phyloP scores from a whole-genome alignment of 1,140 invertebrate species.

The Lucilia sericata region DNA sequence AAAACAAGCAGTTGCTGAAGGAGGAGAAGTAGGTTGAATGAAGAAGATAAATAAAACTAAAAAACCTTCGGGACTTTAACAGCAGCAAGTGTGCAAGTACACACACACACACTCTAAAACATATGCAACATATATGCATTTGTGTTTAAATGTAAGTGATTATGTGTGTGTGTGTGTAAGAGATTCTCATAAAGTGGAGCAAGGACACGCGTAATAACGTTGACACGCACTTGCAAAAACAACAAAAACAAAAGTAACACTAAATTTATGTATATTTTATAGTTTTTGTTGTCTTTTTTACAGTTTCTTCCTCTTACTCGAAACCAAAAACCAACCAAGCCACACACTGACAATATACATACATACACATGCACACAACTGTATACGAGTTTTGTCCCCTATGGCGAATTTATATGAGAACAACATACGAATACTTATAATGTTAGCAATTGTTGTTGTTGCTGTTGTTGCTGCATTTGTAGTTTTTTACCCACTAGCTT shows the following conservation, averaged over 20 bases:
- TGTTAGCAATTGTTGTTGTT: background rate
- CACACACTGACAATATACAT: background rate
- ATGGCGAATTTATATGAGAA: background rate
- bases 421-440: too few relatives aligned
- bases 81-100: too few relatives aligned
- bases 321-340: slow-evolving; percentile 21
- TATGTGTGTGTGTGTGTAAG: slow-evolving; percentile 3
- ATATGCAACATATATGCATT: background rate
- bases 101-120: too few relatives aligned
- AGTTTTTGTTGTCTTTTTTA: background rate
- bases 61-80: slow-evolving; percentile 35
- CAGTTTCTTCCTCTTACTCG: background rate
- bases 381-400: background rate
- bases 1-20: background rate
- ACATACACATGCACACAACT: background rate
- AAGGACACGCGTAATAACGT: slow-evolving; percentile 44
- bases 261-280: slow-evolving; percentile 10
- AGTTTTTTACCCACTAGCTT: background rate
- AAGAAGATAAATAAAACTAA: slow-evolving; percentile 3
- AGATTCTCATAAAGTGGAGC: slow-evolving; percentile 35
- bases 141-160: background rate
- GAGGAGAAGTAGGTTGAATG: background rate
- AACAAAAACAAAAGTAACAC: background rate
- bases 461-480: background rate
- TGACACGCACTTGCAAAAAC: slow-evolving; percentile 37